Percentiles rank a stretch among this genome's conserved stretches.
Evolutionary conservation across 2,888 invertebrate genomes (phyloP).

Genomic region (Horisme vitalbata): DNA sequence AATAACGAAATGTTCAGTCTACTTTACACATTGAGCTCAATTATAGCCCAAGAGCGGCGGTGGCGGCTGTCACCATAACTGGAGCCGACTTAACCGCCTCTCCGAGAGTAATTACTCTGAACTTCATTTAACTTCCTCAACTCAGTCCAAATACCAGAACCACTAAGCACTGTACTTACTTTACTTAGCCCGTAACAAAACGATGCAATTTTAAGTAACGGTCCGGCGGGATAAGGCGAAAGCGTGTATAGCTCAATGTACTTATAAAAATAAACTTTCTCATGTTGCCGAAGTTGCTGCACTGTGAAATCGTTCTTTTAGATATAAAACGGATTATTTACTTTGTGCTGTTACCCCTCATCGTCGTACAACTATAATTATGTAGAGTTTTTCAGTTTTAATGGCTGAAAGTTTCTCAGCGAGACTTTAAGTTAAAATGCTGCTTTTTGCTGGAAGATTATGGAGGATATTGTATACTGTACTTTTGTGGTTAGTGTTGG

Average conservation of each 20-base stretch:
- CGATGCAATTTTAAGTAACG: conserved; percentile 74
- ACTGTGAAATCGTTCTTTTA: conserved; percentile 20
- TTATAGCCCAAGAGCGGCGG: conserved; percentile 46
- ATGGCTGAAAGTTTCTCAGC: conserved; percentile 4
- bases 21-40: conserved; percentile 53
- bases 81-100: conserved; percentile 68
- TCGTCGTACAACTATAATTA: conserved; percentile 16
- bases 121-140: conserved; percentile 79
- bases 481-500: too few relatives aligned
- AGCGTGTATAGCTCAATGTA: conserved; percentile 48
- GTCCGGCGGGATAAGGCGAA: conserved; percentile 57
- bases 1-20: conserved; percentile 33
- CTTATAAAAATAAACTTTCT: conserved; percentile 39
- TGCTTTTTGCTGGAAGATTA: too few relatives aligned
- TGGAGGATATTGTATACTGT: too few relatives aligned
- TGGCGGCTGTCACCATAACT: conserved; percentile 65
- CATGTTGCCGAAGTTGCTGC: conserved; percentile 16
- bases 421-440: conserved; percentile 1
- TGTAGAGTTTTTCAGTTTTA: conserved; percentile 9
- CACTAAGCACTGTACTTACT: conserved; percentile 74
- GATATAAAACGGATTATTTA: conserved; percentile 30
- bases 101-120: conserved; percentile 76
- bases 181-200: conserved; percentile 72
- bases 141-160: conserved; percentile 72
- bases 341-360: conserved; percentile 18